Evolutionary conservation across 2,888 invertebrate species (phyloP), one percentile per base, ranked within the genome.

Genomic region (Aphidoletes aphidimyza): DNA sequence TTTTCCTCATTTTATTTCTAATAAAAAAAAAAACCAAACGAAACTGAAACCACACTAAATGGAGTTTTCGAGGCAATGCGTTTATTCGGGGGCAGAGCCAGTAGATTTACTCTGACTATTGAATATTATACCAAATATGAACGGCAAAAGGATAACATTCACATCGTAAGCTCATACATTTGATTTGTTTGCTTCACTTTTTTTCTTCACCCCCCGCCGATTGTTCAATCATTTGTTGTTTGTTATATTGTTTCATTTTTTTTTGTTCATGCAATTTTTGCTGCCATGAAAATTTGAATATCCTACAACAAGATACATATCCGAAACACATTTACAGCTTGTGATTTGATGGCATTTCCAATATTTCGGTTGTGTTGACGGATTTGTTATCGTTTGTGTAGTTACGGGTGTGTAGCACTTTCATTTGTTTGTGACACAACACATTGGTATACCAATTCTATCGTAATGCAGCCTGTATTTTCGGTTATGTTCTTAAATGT

Each of bases 1-100:
- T 69, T 69, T 69, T 34, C 69, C 17, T 69, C 69, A 69, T 69
- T 69, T 69, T 69, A 69, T 69, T 69, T 17, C 69, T 30, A 69
- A 69, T 69, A 69, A 69, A 26, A 69, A 69, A 5, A 11, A 69
- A 54, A n/a, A n/a, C 26, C n/a, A 69, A 54, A 22, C 30, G 2
- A 34, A 30, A 69, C 34, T n/a, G 69, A 34, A 69, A 34, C n/a
- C 17, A 34, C 17, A 30, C 69, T 11, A 26, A 42, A 6, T 30
- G 69, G 17, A 14, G 26, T 69, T 11, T 26, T n/a, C n/a, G n/a
- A n/a, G 19, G 47, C 9, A 14, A 6, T 69, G 30, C 30, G 30
- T 69, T 30, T 30, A 2, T 69, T 30, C 26, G 17, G 11, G 30
- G 30, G 69, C 22, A 22, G 54, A 3, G 9, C 54, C 22, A 54